Percentiles rank a stretch among this genome's conserved stretches.
Conservation (phyloP, 2,113 vertebrate genomes). For the Leucoraja erinaceus region DNA sequence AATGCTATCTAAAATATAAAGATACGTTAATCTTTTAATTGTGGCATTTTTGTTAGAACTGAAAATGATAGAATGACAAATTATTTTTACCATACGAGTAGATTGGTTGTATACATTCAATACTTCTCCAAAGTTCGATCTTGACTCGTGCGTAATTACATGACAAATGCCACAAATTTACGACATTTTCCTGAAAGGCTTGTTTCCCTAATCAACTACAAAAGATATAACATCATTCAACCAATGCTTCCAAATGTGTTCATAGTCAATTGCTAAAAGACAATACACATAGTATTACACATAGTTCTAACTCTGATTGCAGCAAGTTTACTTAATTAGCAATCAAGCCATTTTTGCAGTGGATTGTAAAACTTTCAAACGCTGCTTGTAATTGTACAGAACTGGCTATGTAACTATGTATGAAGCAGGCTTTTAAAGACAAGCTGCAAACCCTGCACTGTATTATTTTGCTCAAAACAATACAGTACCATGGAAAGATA, state of each 20-base stretch:
- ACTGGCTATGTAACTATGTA: background rate
- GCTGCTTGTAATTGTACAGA: background rate
- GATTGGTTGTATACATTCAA: background rate
- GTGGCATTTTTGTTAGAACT: background rate
- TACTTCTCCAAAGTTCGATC: background rate
- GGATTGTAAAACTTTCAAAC: background rate
- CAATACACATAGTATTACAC: background rate
- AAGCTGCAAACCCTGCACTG: background rate
- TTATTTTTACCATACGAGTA: background rate
- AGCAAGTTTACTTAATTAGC: background rate
- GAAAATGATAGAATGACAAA: background rate
- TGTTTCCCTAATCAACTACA: background rate
- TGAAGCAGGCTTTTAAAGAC: background rate
- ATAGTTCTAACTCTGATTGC: background rate
- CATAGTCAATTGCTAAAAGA: background rate
- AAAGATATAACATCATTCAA: background rate
- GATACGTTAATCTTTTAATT: background rate
- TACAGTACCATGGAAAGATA: background rate
- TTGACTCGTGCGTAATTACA: background rate
- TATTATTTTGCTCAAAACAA: background rate
- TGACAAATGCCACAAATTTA: background rate
- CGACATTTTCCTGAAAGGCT: background rate
- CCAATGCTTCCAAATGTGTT: background rate
- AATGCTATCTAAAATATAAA: background rate
- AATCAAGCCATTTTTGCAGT: background rate